Evolutionary conservation across 2,797 vertebrate species (phyloP).

Genomic region (Acanthurus leucopareius): DNA sequence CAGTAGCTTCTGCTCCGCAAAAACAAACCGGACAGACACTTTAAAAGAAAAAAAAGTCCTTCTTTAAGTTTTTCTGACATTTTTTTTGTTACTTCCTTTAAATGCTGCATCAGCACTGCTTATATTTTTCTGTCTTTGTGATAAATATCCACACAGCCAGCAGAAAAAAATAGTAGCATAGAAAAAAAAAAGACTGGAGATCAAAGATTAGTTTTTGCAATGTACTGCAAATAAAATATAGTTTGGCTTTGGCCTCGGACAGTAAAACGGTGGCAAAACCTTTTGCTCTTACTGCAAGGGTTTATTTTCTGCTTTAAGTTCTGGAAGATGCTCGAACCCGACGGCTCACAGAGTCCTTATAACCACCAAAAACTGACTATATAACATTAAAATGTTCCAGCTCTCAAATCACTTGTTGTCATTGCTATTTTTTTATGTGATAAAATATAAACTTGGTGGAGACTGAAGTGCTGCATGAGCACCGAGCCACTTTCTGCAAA

Average conservation of each 20-base stretch:
- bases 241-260: background rate
- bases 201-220: background rate
- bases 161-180: background rate
- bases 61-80: background rate
- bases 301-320: background rate
- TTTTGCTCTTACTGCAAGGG: background rate
- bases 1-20: background rate
- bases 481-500: too few species aligned
- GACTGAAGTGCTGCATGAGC: too few species aligned
- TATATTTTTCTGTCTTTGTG: background rate
- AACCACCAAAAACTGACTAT: background rate
- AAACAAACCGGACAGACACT: background rate
- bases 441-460: too few species aligned
- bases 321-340: too few species aligned
- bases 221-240: background rate
- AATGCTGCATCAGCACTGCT: background rate
- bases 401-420: too few species aligned
- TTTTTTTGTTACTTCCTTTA: background rate
- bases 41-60: too few species aligned
- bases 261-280: background rate
- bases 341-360: background rate
- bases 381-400: background rate
- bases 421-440: too few species aligned
- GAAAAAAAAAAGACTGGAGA: too few species aligned
- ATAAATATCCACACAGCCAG: background rate